These are phyloP conservation scores for Melanotaenia parkinsoni DNA, from an alignment of 2,797 vertebrate species.

Conservation along the genomic window DNA sequence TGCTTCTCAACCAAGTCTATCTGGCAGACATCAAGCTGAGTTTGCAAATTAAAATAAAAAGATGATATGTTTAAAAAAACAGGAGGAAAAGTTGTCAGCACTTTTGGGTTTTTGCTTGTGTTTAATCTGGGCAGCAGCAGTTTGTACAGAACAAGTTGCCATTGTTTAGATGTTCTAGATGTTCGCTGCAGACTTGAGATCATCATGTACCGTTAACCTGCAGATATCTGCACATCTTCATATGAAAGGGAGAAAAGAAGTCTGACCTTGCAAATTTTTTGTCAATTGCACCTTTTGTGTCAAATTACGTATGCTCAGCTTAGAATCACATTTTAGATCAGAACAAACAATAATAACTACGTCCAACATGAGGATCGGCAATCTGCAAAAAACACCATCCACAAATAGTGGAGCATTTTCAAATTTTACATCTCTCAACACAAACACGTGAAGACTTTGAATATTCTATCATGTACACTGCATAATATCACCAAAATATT, in stretches of 20 bases:
- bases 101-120: background rate
- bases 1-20: background rate
- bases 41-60: background rate
- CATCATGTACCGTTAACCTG: background rate
- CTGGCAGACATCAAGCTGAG: background rate
- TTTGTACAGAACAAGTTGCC: background rate
- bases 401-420: no score
- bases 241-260: background rate
- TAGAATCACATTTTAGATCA: background rate
- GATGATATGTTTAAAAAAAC: background rate
- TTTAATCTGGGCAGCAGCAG: background rate
- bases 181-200: constrained; percentile 5
- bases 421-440: no score
- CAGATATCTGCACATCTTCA: background rate
- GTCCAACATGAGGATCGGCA: no score
- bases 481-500: no score
- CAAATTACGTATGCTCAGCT: no score
- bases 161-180: background rate
- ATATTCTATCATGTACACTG: no score
- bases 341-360: background rate
- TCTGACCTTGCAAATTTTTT: background rate
- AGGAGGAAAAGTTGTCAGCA: background rate
- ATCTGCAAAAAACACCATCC: no score
- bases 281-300: no score
- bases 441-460: no score